Evolutionary conservation across 2,888 invertebrate species (phyloP).

Genomic region (Eupithecia abbreviata): DNA sequence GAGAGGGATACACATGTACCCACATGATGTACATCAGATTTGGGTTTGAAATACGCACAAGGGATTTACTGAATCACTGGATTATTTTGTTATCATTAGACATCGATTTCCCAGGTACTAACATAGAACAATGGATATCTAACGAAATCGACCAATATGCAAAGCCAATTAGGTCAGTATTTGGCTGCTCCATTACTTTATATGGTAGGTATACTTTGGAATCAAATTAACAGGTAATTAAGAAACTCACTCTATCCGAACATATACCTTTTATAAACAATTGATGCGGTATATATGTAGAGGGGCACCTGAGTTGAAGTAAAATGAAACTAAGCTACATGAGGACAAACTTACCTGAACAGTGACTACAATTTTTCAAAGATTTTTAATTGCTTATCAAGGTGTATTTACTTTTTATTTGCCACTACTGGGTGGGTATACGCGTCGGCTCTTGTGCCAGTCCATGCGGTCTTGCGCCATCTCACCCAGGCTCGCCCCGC

Average conservation of each 20-base stretch:
- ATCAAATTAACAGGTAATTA: neutral
- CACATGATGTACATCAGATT: neutral
- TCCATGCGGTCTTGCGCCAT: no score
- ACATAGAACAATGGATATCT: neutral
- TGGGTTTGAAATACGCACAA: neutral
- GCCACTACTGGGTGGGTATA: no score
- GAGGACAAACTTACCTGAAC: neutral
- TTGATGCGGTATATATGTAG: neutral
- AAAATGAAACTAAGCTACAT: neutral
- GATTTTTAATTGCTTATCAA: neutral
- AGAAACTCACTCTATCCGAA: neutral
- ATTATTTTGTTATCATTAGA: neutral
- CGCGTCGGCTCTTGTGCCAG: no score
- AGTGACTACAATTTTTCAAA: neutral
- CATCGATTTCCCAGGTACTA: neutral
- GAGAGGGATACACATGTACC: neutral
- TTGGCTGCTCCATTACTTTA: neutral
- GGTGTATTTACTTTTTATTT: neutral
- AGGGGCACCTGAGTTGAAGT: neutral
- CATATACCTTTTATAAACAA: neutral
- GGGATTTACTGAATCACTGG: neutral
- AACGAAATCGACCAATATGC: neutral
- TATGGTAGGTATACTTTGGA: neutral
- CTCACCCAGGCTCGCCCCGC: no score
- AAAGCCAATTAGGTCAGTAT: neutral